phyloP scores from a whole-genome alignment of 2,113 vertebrate genomes.

The Tetrao urogallus region DNA sequence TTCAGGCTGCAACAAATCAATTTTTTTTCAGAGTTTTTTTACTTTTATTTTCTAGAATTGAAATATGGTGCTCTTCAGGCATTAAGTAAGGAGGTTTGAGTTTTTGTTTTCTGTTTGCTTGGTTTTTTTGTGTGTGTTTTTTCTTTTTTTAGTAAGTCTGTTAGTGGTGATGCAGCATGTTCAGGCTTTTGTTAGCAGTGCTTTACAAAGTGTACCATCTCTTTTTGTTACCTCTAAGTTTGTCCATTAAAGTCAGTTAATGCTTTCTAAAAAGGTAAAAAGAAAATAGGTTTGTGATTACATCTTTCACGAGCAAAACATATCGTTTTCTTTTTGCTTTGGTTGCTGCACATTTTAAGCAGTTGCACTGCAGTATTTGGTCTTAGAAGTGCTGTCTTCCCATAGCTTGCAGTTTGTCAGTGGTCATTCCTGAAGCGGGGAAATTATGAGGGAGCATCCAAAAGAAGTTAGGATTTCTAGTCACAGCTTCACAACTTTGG shows the following conservation, averaged over 20 bases:
- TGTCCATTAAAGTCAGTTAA: neutral
- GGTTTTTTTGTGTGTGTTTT: neutral
- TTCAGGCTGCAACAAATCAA: neutral
- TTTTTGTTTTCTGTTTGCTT: neutral
- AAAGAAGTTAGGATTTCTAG: neutral
- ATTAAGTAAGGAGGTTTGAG: neutral
- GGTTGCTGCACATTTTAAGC: neutral
- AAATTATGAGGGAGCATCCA: neutral
- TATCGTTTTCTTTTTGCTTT: neutral
- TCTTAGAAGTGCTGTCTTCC: neutral
- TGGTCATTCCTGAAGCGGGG: neutral
- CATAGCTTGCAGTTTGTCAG: neutral
- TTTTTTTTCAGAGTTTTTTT: neutral
- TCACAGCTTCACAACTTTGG: neutral
- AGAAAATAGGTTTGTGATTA: neutral
- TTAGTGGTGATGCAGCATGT: neutral
- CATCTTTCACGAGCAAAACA: neutral
- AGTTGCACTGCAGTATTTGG: neutral
- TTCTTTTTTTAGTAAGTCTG: neutral
- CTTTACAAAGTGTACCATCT: neutral
- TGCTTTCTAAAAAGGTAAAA: neutral
- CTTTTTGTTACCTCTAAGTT: neutral
- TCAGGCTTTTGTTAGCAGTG: neutral
- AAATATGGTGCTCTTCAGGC: neutral
- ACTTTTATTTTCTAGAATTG: neutral